Base-by-base conservation (phyloP, 2,888 invertebrate species). In the Eristalis arbustorum region DNA sequence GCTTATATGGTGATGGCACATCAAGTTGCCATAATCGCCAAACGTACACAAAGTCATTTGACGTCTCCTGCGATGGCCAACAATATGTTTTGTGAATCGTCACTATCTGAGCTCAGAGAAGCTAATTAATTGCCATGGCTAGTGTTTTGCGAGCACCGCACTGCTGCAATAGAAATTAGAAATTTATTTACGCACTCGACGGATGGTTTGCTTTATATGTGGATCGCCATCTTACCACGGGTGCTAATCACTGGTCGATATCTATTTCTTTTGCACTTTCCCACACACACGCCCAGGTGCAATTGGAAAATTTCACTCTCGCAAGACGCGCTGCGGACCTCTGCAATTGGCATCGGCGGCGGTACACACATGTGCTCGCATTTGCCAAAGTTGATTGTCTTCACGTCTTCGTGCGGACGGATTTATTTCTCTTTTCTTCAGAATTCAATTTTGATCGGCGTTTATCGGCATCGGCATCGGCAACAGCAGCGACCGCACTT, bases 181-280 rank as follows among this genome's bases (percentile, higher is more conserved):
- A 84, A 84, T 76, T 80, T 80, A 68, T 72, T 42, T 68, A 66
- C 66, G 73, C 73, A 66, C 59, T 73, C 34, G 49, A 56, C 56
- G 63, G 69, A 63, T 69, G 22, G 13, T 40, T 59, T 34, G 57
- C 56, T 81, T 69, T 59, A 77, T 49, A 73, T 59, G 56, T 82
- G 67, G 68, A 76, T 73, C 42, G 25, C 25, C 23, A 25, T 57
- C 22, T n/a, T 76, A 42, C 37, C 59, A 28, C 63, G 68, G 34
- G 72, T 81, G 81, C 72, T 84, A 84, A 84, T 76, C 62, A 75
- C 23, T 23, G 71, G 57, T 22, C 31, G 76, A 85, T 81, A 81
- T 85, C 72, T 77, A 81, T 85, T 85, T 85, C 81, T 84, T 84
- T 73, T 85, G 76, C 84, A 81, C 84, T 85, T 85, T 85, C 81